Percentiles rank a stretch among this genome's conserved stretches.
Conservation (phyloP, 2,888 invertebrate genomes). For the Lymantria dispar region DNA sequence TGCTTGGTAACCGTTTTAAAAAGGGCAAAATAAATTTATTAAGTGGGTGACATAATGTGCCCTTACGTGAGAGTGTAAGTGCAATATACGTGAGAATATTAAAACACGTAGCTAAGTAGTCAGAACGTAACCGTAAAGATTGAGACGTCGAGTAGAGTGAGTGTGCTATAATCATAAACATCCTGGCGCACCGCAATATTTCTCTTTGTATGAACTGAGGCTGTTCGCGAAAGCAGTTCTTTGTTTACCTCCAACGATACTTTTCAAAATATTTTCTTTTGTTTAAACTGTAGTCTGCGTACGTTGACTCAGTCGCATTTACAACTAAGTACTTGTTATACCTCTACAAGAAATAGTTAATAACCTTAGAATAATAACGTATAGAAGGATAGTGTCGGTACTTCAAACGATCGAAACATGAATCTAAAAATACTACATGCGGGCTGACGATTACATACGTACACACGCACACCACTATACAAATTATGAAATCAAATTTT, state of each 20-base stretch:
- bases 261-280: conserved; percentile 77
- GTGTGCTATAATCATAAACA: conserved; percentile 75
- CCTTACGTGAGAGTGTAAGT: conserved; percentile 16
- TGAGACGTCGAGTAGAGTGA: conserved; percentile 64
- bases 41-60: conserved; percentile 8
- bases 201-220: conserved; percentile 72
- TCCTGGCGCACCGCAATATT: conserved; percentile 72
- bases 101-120: conserved; percentile 46
- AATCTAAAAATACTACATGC: too few species aligned
- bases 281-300: conserved; percentile 69
- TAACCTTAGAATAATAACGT: too few species aligned
- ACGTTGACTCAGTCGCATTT: conserved; percentile 35
- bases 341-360: background rate
- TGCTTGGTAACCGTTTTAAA: conserved; percentile 15
- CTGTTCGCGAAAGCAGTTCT: conserved; percentile 64
- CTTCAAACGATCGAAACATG: too few species aligned
- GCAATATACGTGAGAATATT: conserved; percentile 36
- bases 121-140: conserved; percentile 60
- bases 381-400: too few species aligned
- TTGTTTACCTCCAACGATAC: conserved; percentile 77
- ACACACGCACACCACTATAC: too few species aligned
- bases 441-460: too few species aligned
- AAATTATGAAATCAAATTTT: too few species aligned
- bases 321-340: background rate
- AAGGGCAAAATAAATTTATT: conserved; percentile 6